These are phyloP conservation scores for Phocides pigmalion DNA, from an alignment of 1,140 invertebrate genomes.

Conservation along the genomic window DNA sequence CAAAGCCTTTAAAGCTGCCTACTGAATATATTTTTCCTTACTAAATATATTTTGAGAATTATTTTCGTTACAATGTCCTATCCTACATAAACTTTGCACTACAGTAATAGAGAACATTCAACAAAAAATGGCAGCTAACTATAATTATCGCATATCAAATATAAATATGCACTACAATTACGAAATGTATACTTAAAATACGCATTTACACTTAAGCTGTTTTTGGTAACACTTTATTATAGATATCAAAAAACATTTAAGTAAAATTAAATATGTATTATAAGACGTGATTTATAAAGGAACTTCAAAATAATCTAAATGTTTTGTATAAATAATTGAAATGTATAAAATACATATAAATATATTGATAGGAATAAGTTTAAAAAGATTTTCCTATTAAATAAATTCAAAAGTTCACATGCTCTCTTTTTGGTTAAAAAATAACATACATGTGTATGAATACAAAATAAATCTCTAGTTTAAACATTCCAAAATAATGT, in stretches of 20 bases:
- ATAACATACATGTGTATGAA: conserved; percentile 10
- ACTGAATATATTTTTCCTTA: too few relatives aligned
- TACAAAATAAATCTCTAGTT: conserved; percentile 2
- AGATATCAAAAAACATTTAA: not conserved
- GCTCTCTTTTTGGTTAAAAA: not conserved
- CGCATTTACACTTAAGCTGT: not conserved
- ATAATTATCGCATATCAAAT: not conserved
- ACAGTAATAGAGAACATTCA: not conserved
- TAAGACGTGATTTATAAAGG: not conserved
- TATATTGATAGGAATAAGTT: not conserved
- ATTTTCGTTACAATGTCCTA: too few relatives aligned
- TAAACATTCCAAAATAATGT: conserved; percentile 26
- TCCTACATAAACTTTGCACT: not conserved
- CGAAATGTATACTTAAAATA: not conserved
- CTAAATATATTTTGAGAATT: too few relatives aligned
- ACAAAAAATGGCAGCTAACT: not conserved
- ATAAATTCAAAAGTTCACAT: not conserved
- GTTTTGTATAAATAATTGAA: not conserved
- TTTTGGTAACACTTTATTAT: not conserved
- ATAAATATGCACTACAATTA: not conserved
- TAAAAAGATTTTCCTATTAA: not conserved
- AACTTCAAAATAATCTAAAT: not conserved
- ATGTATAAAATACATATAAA: not conserved
- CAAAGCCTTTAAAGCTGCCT: too few relatives aligned
- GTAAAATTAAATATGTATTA: not conserved